Base-by-base conservation (phyloP, 2,113 vertebrate species). In the Oostethus manadensis region DNA sequence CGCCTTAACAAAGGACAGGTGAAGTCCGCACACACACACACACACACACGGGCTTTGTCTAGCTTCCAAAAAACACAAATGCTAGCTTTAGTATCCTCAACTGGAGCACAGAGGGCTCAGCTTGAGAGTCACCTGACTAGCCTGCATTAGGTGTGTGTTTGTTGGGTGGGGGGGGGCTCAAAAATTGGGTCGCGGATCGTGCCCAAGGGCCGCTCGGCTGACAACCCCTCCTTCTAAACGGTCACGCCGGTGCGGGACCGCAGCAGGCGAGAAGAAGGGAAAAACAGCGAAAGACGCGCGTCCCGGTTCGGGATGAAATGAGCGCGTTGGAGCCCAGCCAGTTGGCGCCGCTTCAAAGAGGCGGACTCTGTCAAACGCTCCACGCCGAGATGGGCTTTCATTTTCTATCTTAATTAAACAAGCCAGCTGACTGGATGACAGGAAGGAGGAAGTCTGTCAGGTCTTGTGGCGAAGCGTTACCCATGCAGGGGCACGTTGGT, bases 161-260 rank as follows among this genome's bases (percentile, higher is more conserved):
- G 22, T 45, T 4, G 11, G 18, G 72, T 66, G 57, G 65, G 22
- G 56, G 62, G 47, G 53, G 42, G 70, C n/a, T 56, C 51, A 61
- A 70, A 74, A 84, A 84, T 53, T 76, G 77, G 82, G 79, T 82
- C 77, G 61, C 63, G 59, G 73, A 70, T 71, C 53, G 13, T 18
- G 66, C 79, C 75, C 3, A 47, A 68, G 82, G 75, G 73, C 73
- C 51, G 42, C 73, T 64, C 70, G 73, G 78, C 77, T 76, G 79
- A 82, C 78, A 67, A n/a, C 76, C 80, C 64, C 71, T 58, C 71
- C n/a, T 73, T 79, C 71, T 77, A 81, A 75, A 83, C 78, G 73
- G 75, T 70, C 64, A 26, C 29, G 59, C 63, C 57, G 61, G 72
- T 57, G 66, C 74, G 67, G 51, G 60, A 76, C 70, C 64, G 74